These are phyloP conservation scores for Eulithis prunata DNA, from an alignment of 2,888 invertebrate species.

Conservation along the genomic window DNA sequence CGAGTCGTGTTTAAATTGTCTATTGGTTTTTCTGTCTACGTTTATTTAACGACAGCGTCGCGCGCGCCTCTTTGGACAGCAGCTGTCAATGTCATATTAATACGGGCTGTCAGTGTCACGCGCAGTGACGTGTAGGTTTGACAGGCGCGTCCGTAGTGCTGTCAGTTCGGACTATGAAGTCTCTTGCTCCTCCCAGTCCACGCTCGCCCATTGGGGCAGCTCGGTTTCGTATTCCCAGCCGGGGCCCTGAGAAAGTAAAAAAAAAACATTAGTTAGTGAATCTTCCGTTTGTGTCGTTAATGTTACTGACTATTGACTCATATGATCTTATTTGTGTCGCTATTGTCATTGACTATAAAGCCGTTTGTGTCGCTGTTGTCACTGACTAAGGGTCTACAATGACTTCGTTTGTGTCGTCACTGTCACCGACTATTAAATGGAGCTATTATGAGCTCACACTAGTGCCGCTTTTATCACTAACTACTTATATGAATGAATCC, in stretches of 20 bases:
- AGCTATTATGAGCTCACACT: too few species aligned
- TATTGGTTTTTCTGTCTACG: too few species aligned
- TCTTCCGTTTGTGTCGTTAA: too few species aligned
- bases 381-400: too few species aligned
- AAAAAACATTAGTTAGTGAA: not conserved
- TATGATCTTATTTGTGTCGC: too few species aligned
- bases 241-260: constrained; percentile 87
- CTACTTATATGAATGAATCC: too few species aligned
- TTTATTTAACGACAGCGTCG: constrained; percentile 49
- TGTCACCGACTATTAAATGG: too few species aligned
- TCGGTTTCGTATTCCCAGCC: constrained; percentile 97
- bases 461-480: too few species aligned
- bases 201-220: constrained; percentile 95
- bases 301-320: constrained; percentile 18
- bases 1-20: too few species aligned
- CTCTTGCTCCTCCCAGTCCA: constrained; percentile 91
- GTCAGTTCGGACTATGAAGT: constrained; percentile 72
- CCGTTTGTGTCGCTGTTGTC: too few species aligned
- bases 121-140: constrained; percentile 45
- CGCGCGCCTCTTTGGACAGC: constrained; percentile 16
- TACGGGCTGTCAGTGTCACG: constrained; percentile 27
- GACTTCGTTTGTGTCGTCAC: too few species aligned
- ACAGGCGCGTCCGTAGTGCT: constrained; percentile 66
- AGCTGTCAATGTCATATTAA: constrained; percentile 26
- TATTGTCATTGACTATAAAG: too few species aligned